phyloP scores from a whole-genome alignment of 2,797 vertebrate genomes.

The Pantherophis alleghaniensis region DNA sequence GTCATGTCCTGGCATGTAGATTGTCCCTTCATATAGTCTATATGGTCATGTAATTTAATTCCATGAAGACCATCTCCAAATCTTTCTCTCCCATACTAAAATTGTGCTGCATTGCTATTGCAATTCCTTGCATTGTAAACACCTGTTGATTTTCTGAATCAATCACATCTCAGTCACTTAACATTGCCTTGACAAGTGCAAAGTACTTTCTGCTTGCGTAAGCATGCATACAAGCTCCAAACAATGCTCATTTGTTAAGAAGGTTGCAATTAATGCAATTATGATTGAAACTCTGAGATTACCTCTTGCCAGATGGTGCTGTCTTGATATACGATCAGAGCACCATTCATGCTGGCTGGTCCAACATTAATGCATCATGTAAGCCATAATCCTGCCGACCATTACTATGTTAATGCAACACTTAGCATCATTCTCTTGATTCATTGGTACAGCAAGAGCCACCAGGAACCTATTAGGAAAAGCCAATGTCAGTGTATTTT shows the following conservation, averaged over 20 bases:
- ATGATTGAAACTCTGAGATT: slow-evolving; percentile 13
- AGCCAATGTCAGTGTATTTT: slow-evolving; percentile 29
- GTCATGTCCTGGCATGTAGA: not conserved
- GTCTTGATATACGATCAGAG: slow-evolving; percentile 38
- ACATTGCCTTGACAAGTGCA: not conserved
- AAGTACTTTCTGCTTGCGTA: slow-evolving; percentile 4
- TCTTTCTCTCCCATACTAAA: not conserved
- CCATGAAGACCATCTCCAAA: not conserved
- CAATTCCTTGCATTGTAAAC: not conserved
- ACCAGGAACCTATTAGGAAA: slow-evolving; percentile 40
- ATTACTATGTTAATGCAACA: slow-evolving; percentile 44
- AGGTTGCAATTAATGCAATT: slow-evolving; percentile 31
- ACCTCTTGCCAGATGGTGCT: slow-evolving; percentile 30
- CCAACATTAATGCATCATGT: slow-evolving; percentile 24
- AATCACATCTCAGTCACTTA: not conserved
- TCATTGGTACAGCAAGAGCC: slow-evolving; percentile 50
- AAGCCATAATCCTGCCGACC: slow-evolving; percentile 15
- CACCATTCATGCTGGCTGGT: slow-evolving; percentile 35
- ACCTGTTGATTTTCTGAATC: not conserved
- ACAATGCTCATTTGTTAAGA: slow-evolving; percentile 5
- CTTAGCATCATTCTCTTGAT: slow-evolving; percentile 46
- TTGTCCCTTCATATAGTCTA: not conserved
- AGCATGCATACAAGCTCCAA: slow-evolving; percentile 3
- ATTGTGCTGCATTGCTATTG: not conserved
- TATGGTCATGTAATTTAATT: not conserved